phyloP scores from a whole-genome alignment of 2,888 invertebrate species.

The Caenorhabditis doughertyi region DNA sequence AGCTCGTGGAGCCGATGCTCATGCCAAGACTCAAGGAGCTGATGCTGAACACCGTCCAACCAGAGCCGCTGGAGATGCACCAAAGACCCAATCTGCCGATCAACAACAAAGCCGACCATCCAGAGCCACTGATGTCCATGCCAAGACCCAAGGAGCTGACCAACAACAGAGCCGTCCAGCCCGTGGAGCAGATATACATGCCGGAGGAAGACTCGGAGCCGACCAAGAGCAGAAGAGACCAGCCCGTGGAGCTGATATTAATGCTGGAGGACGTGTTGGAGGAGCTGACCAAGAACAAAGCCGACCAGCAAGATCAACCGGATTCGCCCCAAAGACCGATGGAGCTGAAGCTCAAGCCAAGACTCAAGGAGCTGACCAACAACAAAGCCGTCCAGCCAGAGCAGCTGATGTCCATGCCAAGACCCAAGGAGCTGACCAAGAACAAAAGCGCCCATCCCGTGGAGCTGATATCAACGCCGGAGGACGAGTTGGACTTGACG shows the following conservation, averaged over 20 bases:
- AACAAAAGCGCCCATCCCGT: neutral
- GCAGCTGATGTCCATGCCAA: neutral
- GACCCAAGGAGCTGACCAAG: constrained; percentile 14
- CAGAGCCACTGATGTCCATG: neutral
- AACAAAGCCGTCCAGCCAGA: neutral
- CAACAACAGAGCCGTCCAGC: neutral
- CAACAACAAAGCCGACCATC: neutral
- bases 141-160: constrained; percentile 1
- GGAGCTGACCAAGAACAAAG: neutral
- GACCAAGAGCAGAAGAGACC: neutral
- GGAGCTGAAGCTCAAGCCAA: neutral
- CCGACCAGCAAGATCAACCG: neutral
- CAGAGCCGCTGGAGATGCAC: constrained; percentile 10
- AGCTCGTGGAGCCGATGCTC: neutral
- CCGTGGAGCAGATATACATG: neutral
- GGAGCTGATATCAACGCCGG: neutral
- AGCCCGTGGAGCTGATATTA: too few species aligned
- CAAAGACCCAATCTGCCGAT: neutral
- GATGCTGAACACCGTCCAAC: neutral
- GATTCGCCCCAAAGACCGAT: too few species aligned
- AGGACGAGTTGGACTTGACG: neutral
- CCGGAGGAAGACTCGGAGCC: neutral
- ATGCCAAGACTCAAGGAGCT: neutral
- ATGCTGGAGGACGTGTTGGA: neutral
- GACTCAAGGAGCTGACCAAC: neutral